Conservation (phyloP, 2,113 vertebrate genomes). For the Bubo bubo region DNA sequence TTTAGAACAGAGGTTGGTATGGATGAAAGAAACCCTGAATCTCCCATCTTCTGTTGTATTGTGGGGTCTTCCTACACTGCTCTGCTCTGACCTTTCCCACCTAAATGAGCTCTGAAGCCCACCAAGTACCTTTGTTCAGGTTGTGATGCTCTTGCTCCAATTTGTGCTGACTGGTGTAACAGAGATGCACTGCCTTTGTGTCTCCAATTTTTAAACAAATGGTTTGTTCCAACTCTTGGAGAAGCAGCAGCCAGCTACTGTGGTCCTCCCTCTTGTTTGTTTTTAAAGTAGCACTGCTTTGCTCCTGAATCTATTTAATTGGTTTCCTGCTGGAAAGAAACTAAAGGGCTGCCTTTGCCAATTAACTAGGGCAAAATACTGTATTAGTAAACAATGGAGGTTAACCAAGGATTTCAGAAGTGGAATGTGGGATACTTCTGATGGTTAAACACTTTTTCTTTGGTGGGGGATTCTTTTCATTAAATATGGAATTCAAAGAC, state of each 20-base stretch:
- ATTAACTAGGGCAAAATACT: neutral
- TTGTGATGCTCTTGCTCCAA: neutral
- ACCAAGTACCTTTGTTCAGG: neutral
- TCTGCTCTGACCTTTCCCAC: neutral
- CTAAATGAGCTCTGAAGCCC: neutral
- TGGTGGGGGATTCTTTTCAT: neutral
- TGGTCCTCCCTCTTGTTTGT: neutral
- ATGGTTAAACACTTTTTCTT: neutral
- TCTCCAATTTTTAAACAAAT: neutral
- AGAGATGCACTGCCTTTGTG: neutral
- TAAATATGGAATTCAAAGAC: neutral
- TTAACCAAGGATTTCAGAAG: neutral
- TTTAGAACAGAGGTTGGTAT: neutral
- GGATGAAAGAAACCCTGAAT: neutral
- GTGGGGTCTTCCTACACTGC: neutral
- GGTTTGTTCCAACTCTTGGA: neutral
- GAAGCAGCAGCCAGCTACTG: neutral
- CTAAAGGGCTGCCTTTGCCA: neutral
- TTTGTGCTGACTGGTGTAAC: neutral
- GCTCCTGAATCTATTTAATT: conserved; percentile 1
- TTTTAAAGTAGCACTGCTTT: neutral
- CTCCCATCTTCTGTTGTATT: neutral
- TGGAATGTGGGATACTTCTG: neutral
- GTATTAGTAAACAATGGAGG: neutral
- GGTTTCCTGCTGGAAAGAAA: conserved; percentile 18